Evolutionary conservation across 2,113 vertebrate species (phyloP), one percentile per base, ranked within the genome.

Genomic region (Aphyosemion australe): DNA sequence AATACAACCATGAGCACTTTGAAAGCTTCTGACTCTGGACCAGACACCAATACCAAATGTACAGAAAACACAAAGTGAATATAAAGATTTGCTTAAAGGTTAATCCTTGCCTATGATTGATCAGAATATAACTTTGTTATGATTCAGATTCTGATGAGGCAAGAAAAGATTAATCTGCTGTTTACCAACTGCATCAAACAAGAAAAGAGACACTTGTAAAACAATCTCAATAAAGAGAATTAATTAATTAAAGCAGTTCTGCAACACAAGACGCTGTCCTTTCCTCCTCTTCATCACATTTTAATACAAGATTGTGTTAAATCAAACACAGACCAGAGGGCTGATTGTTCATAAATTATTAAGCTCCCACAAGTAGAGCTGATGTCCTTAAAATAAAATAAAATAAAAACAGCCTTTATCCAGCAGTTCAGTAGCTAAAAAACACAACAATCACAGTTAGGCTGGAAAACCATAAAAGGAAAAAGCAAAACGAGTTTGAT

Each of bases 301-400:
- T n/a, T 46, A 65, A 55, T 15, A 21, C 5, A 66, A 46, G 31
- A 3, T 68, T 58, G 13, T 49, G 21, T 65, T 18, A 37, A 66
- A 65, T 60, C 74, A 66, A 70, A n/a, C n/a, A n/a, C n/a, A n/a
- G n/a, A 69, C 82, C 76, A 61, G 47, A 65, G 63, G 52, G 59
- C 60, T 82, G 61, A 65, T 79, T 77, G 43, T 58, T 84, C 50
- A 78, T 85, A 18, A 26, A 2, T 26, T 26, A 83, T 81, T 83
- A 41, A 85, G 42, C 39, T n/a, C 52, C 56, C 32, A 54, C 37
- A 60, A 75, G 78, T 60, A 37, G 61, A 61, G 69, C 54, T 71
- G 71, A 69, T 71, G 77, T 43, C n/a, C 26, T 41, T 49, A 71
- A 47, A 12, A 61, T 49, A 48, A 26, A n/a, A 62, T 69, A 61